A percentile compares a stretch with the other conserved stretches of the same genome.
Conservation (phyloP, 2,113 vertebrate species). For the Bothrops jararaca region DNA sequence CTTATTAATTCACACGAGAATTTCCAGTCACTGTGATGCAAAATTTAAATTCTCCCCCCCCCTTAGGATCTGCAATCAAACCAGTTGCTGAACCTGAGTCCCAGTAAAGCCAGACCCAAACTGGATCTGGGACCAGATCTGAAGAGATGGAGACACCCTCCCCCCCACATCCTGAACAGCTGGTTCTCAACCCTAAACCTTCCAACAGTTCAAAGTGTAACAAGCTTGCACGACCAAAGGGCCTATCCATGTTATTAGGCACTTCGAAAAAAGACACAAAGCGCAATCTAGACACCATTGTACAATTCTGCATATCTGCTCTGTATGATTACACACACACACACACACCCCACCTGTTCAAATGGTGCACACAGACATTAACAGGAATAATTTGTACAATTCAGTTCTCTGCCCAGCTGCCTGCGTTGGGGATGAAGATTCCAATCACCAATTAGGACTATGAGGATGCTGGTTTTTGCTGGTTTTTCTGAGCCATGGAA, state of each 20-base stretch:
- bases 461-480: conserved; percentile 47
- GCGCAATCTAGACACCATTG: conserved; percentile 60
- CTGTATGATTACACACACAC: not conserved
- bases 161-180: conserved; percentile 34
- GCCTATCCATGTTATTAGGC: conserved; percentile 76
- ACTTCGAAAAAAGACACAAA: conserved; percentile 74
- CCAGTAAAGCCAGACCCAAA: conserved; percentile 56
- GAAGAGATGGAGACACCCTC: conserved; percentile 23
- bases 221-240: conserved; percentile 49
- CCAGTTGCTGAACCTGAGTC: conserved; percentile 62
- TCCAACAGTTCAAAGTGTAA: conserved; percentile 62
- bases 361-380: conserved; percentile 42
- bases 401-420: conserved; percentile 37
- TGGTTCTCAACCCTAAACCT: conserved; percentile 60
- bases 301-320: conserved; percentile 50
- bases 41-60: conserved; percentile 33
- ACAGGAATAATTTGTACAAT: conserved; percentile 48
- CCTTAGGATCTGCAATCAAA: conserved; percentile 55
- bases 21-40: conserved; percentile 56
- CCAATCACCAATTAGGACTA: conserved; percentile 5
- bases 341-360: conserved; percentile 22
- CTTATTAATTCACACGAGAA: conserved; percentile 56
- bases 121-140: conserved; percentile 49
- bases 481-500: conserved; percentile 35
- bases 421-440: conserved; percentile 54